Evolutionary conservation across 1,140 invertebrate genomes (phyloP), one percentile per base, ranked within the genome.

Genomic region (Calephelis nemesis): DNA sequence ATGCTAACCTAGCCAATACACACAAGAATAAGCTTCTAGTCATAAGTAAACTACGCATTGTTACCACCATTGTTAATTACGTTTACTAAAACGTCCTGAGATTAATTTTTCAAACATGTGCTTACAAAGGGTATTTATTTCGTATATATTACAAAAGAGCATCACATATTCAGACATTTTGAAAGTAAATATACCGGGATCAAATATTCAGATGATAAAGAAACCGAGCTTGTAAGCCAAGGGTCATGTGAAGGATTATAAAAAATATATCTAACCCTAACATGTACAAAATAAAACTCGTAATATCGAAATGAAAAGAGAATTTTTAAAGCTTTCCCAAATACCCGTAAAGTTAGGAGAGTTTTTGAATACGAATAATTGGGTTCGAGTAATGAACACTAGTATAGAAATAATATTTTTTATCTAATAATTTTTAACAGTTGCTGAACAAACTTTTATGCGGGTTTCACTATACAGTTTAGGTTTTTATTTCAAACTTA

Each of bases 121-220:
- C 11, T 54, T 54, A 10, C 15, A 54, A 30, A 30, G 52, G 52
- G 3, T 30, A 30, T 30, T 30, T 19, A 54, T 54, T 54, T 19
- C 11, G 9, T 11, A 19, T 54, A 19, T 30, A 54, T 19, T 54
- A 54, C 15, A 15, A 54, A 54, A 54, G 15, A 54, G 52, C 19
- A 54, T 54, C 10, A 19, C 8, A 10, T 54, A 30, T 54, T 30
- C 19, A 58, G 19, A 58, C 10, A 58, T 58, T 58, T 58, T 10
- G 11, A 58, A 39, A 4, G 19, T 58, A 39, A 58, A 58, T 30
- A 30, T 58, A 58, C 19, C 9, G 52, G 19, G 52, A 39, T 58
- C 15, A 58, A 58, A 58, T 58, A 58, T 58, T 58, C 52, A 39
- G 52, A 58, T 39, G 52, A 9, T 39, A 58, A 58, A 58, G 52